Evolutionary conservation across 1,140 invertebrate genomes (phyloP), one percentile per base, ranked within the genome.

Genomic region (Sitodiplosis mosellana): DNA sequence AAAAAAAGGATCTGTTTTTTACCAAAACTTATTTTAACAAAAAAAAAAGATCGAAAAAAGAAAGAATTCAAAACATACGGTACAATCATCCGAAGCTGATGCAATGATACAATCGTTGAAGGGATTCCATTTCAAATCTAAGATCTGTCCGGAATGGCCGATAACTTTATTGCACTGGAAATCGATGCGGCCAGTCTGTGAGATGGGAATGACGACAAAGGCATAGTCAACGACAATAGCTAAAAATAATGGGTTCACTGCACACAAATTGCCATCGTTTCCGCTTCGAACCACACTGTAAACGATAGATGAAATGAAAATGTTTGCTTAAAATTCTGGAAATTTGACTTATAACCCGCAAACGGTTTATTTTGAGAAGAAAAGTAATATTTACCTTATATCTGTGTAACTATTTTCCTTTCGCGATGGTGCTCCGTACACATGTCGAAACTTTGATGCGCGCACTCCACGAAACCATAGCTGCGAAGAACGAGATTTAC

Each of bases 61-160:
- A 21, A 17, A 27, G 38, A 14, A 12, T 36, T 41, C 22, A 45
- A 21, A 53, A 69, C 73, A 75, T 71, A 87, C 81, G 49, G 84
- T 87, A 62, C 82, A 85, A 64, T 96, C 92, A 65, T 96, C 92
- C 34, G 88, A 92, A 62, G 82, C 86, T 15, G 87, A 92, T 19
- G 92, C 92, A 56, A 97, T 94, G 54, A 95, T 77, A 66, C 95
- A 89, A 67, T 96, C 91, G 61, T 91, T 89, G 68, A 90, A 90
- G 42, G 86, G 86, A 66, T 87, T 87, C 83, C 83, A 90, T 65
- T 87, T 87, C 51, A 89, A 80, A 63, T 89, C 85, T 49, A 87
- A 66, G 49, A 89, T 83, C 4, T 82, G 83, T 37, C 84, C 84
- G 45, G 76, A 74, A 65, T 89, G 85, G 33, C 85, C 85, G 15